Evolutionary conservation across 2,113 vertebrate species (phyloP).

Genomic region (Ceyx margarethae): DNA sequence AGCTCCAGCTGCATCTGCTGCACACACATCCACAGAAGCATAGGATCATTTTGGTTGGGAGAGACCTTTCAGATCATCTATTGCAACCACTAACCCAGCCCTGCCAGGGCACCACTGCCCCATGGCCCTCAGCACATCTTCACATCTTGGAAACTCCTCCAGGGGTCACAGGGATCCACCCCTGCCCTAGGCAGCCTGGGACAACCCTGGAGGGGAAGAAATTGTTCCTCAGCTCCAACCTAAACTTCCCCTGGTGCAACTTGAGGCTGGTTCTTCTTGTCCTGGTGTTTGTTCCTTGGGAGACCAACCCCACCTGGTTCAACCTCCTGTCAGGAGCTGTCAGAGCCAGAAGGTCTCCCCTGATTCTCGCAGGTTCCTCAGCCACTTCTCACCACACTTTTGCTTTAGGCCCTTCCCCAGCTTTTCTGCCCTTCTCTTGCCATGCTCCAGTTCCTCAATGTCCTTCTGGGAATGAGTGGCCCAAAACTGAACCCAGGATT

Average conservation of each 20-base stretch:
- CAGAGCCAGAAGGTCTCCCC: no score
- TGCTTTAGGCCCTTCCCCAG: background rate
- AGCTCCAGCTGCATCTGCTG: background rate
- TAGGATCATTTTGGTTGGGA: background rate
- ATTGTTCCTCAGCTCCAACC: no score
- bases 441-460: background rate
- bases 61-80: background rate
- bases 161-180: background rate
- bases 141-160: background rate
- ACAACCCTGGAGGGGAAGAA: no score
- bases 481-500: background rate
- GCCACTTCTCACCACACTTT: no score
- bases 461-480: background rate
- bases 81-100: background rate
- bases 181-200: background rate
- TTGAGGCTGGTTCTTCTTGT: no score
- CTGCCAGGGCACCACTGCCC: background rate
- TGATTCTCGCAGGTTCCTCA: no score
- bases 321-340: no score
- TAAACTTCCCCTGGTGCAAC: no score
- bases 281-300: no score
- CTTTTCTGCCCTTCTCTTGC: background rate
- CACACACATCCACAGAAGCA: no score
- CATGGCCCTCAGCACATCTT: background rate
- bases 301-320: no score